Evolutionary conservation across 2,888 invertebrate species (phyloP).

Genomic region (Drosophila meridionalis): DNA sequence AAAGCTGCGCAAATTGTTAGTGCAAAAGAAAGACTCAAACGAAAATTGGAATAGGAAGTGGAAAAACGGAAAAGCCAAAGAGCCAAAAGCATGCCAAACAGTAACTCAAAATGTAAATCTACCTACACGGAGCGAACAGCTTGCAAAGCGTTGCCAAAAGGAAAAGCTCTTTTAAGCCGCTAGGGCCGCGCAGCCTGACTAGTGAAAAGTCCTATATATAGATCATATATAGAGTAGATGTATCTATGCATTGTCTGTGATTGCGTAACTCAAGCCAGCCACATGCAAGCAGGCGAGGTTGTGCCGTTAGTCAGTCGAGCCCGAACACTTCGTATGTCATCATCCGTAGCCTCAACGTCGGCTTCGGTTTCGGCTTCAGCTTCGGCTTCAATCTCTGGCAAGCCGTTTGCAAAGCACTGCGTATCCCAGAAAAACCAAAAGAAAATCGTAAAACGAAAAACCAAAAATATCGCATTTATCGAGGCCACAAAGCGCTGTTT

Average conservation of each 20-base stretch:
- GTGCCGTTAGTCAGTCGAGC: slow-evolving; percentile 43
- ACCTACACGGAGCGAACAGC: slow-evolving; percentile 52
- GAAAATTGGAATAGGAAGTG: slow-evolving; percentile 10
- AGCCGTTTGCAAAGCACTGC: slow-evolving; percentile 75
- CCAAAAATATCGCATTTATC: background rate
- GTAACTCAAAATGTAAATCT: slow-evolving; percentile 48
- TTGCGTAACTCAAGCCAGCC: slow-evolving; percentile 61
- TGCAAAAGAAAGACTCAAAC: slow-evolving; percentile 14
- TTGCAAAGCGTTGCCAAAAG: slow-evolving; percentile 50
- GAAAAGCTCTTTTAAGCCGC: slow-evolving; percentile 6
- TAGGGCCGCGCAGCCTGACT: slow-evolving; percentile 12
- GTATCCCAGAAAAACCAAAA: slow-evolving; percentile 43
- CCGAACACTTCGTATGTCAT: slow-evolving; percentile 55
- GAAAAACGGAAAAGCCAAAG: slow-evolving; percentile 19
- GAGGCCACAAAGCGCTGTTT: background rate
- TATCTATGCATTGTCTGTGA: slow-evolving; percentile 19
- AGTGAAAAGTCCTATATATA: slow-evolving; percentile 1
- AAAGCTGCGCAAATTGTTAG: slow-evolving; percentile 40
- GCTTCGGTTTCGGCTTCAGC: slow-evolving; percentile 55
- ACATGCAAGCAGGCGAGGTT: slow-evolving; percentile 71
- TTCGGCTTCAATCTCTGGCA: slow-evolving; percentile 58
- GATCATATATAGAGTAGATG: background rate
- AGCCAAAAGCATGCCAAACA: slow-evolving; percentile 53
- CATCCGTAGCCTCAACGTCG: slow-evolving; percentile 23
- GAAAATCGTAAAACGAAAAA: slow-evolving; percentile 11